Conservation (phyloP, 2,888 invertebrate species). For the Caenorhabditis sp. region DNA sequence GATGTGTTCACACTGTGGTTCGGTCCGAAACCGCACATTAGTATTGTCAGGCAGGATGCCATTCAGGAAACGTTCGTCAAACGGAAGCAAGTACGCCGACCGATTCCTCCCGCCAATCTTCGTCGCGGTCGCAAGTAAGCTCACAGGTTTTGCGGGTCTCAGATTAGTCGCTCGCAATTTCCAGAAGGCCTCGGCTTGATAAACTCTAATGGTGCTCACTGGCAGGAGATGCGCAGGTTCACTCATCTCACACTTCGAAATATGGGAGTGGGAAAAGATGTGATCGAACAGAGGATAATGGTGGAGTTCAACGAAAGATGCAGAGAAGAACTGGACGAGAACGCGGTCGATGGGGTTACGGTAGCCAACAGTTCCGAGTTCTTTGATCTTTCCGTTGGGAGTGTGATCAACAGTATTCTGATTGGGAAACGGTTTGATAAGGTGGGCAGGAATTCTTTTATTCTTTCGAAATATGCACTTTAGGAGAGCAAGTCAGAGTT, state of each 20-base stretch:
- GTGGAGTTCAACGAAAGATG: slow-evolving; percentile 21
- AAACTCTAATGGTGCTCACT: slow-evolving; percentile 8
- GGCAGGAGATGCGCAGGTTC: slow-evolving; percentile 24
- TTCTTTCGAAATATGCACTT: background rate
- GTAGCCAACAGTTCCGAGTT: slow-evolving; percentile 7
- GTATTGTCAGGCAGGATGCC: slow-evolving; percentile 4
- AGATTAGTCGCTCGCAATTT: background rate
- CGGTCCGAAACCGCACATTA: slow-evolving; percentile 11
- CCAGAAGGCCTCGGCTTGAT: slow-evolving; percentile 7
- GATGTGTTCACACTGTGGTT: slow-evolving; percentile 26
- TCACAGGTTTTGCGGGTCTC: too few relatives aligned
- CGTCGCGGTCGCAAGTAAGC: background rate
- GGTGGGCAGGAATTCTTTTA: too few relatives aligned
- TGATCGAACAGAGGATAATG: slow-evolving; percentile 14
- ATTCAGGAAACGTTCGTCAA: slow-evolving; percentile 22
- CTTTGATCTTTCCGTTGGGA: slow-evolving; percentile 37
- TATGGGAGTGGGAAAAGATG: slow-evolving; percentile 11
- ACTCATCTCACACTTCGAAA: slow-evolving; percentile 7
- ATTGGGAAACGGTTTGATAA: slow-evolving; percentile 21
- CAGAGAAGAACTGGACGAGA: slow-evolving; percentile 6
- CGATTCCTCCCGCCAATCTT: slow-evolving; percentile 16
- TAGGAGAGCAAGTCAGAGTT: slow-evolving; percentile 4
- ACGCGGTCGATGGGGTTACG: background rate
- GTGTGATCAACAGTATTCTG: slow-evolving; percentile 31
- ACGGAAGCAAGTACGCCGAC: slow-evolving; percentile 14